Conservation (phyloP, 2,888 invertebrate genomes). For the Parnassius mnemosyne region DNA sequence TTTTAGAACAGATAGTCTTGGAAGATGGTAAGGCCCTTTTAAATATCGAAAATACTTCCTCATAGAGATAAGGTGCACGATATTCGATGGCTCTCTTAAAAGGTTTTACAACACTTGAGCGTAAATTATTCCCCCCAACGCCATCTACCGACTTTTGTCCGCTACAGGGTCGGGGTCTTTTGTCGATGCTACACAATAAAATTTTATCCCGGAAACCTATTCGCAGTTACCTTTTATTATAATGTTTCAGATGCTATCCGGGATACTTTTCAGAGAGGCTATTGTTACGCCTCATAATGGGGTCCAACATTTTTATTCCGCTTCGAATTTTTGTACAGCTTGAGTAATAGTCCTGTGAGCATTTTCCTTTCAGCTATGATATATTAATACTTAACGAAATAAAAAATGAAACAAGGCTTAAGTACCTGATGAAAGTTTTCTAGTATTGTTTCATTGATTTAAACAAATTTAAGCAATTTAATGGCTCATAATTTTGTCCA, state of each 20-base stretch:
- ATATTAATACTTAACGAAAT: too few relatives aligned
- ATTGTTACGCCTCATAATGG: slow-evolving; percentile 69
- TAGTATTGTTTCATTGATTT: too few relatives aligned
- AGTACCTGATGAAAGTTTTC: too few relatives aligned
- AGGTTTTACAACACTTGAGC: slow-evolving; percentile 26
- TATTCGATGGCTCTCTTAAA: slow-evolving; percentile 23
- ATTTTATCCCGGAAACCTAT: slow-evolving; percentile 76
- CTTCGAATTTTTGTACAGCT: slow-evolving; percentile 60
- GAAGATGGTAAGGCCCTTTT: slow-evolving; percentile 1
- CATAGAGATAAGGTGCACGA: slow-evolving; percentile 23
- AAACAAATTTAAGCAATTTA: too few relatives aligned
- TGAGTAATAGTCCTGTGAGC: slow-evolving; percentile 36
- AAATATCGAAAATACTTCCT: slow-evolving; percentile 11
- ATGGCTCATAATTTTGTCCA: too few relatives aligned
- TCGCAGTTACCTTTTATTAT: slow-evolving; percentile 78
- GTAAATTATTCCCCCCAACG: slow-evolving; percentile 32
- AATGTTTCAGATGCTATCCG: slow-evolving; percentile 72
- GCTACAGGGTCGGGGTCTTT: slow-evolving; percentile 45
- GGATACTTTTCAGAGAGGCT: slow-evolving; percentile 64
- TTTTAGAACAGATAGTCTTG: not conserved
- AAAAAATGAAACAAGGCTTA: too few relatives aligned
- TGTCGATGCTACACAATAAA: slow-evolving; percentile 74
- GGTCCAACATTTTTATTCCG: slow-evolving; percentile 70
- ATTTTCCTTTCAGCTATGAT: too few relatives aligned
- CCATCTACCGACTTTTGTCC: slow-evolving; percentile 38